Evolutionary conservation across 2,113 vertebrate genomes (phyloP).

Genomic region (Pristiophorus japonicus): DNA sequence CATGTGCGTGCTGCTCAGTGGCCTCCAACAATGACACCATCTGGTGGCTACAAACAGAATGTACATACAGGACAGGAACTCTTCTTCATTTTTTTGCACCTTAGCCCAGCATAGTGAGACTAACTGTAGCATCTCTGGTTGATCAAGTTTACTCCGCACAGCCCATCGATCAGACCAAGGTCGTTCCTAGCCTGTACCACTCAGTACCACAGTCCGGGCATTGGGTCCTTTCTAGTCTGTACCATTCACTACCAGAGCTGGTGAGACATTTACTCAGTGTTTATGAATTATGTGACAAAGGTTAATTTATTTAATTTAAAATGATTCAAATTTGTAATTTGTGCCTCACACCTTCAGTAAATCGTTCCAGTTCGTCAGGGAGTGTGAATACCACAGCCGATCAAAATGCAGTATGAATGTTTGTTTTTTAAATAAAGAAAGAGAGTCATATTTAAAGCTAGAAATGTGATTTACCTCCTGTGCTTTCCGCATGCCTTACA

Average conservation of each 20-base stretch:
- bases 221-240: neutral
- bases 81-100: neutral
- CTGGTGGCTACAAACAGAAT: no score
- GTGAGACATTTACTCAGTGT: neutral
- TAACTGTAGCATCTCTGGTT: neutral
- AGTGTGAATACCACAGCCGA: neutral
- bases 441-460: neutral
- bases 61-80: no score
- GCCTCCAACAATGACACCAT: no score
- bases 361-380: neutral
- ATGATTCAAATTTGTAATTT: neutral
- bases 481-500: neutral
- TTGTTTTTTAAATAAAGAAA: neutral
- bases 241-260: neutral
- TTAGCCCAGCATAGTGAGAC: neutral
- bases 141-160: neutral
- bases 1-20: no score
- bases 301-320: neutral
- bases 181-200: neutral
- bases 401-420: neutral
- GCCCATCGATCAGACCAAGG: neutral
- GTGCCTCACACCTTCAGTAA: neutral
- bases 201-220: no score
- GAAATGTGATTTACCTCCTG: neutral
- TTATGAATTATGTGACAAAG: neutral